phyloP scores from a whole-genome alignment of 30 jellyfish, hydroid and myxozoan genomes.

The Catostylus mosaicus region DNA sequence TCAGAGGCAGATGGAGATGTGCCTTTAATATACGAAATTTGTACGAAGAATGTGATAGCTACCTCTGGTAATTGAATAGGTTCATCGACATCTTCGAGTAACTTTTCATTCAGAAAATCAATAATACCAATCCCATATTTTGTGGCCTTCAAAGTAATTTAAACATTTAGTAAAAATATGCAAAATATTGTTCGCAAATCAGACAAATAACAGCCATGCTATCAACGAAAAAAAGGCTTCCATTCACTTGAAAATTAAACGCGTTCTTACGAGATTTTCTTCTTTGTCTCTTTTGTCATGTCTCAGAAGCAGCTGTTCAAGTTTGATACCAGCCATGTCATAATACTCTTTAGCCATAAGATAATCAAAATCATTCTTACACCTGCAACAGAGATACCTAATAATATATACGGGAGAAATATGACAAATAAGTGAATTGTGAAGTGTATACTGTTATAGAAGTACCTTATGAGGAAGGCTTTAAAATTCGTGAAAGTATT shows the following conservation, averaged over 20 bases:
- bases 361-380: constrained; percentile 11
- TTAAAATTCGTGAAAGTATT: too few species aligned
- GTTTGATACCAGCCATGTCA: constrained; percentile 64
- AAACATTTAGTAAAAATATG: background rate
- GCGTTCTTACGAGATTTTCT: constrained; percentile 59
- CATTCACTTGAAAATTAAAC: background rate
- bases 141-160: constrained; percentile 24
- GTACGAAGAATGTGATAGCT: background rate
- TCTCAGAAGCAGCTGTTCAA: constrained; percentile 68
- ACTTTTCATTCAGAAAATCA: constrained; percentile 57
- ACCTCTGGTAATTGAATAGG: constrained; percentile 43
- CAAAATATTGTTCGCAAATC: background rate
- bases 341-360: constrained; percentile 58
- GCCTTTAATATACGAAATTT: too few species aligned
- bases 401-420: background rate
- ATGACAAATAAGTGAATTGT: too few species aligned
- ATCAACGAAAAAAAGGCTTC: background rate
- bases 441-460: too few species aligned
- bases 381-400: constrained; percentile 4
- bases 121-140: constrained; percentile 80
- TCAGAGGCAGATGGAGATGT: too few species aligned
- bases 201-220: background rate
- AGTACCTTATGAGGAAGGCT: too few species aligned
- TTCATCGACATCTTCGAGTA: constrained; percentile 25
- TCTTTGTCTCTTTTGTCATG: constrained; percentile 64